Percentiles rank a stretch among this genome's conserved stretches.
phyloP scores from a whole-genome alignment of 1,140 invertebrate genomes.

The Tribolium madens region DNA sequence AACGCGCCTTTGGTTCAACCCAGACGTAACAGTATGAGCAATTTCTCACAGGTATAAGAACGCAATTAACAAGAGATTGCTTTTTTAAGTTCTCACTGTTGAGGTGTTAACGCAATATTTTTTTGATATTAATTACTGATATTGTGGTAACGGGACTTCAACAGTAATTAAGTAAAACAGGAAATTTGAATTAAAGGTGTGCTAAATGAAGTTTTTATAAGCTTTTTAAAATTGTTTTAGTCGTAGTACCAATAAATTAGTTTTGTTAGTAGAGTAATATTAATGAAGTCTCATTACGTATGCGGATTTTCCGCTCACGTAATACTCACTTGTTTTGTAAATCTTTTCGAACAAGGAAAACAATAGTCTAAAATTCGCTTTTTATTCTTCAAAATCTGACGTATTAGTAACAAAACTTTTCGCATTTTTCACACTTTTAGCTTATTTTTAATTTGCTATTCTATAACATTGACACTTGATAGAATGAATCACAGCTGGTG shows the following conservation, averaged over 20 bases:
- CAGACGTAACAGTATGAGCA: slow-evolving; percentile 66
- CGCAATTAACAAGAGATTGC: neutral
- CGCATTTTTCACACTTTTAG: too few relatives aligned
- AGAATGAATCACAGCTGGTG: too few relatives aligned
- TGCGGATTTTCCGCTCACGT: neutral
- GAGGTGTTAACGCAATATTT: neutral
- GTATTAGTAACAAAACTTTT: too few relatives aligned
- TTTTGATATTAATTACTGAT: neutral
- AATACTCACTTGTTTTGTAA: neutral
- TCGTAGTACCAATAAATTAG: neutral
- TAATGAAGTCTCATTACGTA: neutral
- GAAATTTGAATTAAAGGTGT: neutral
- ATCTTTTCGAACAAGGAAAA: neutral
- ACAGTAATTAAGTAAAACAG: neutral
- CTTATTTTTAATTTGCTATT: too few relatives aligned
- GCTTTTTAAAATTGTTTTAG: too few relatives aligned
- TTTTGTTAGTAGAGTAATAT: neutral
- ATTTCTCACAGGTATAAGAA: slow-evolving; percentile 59
- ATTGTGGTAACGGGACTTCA: neutral
- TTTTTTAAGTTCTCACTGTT: neutral
- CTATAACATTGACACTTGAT: too few relatives aligned
- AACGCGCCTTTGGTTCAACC: slow-evolving; percentile 62
- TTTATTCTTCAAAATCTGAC: too few relatives aligned
- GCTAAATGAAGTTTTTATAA: neutral
- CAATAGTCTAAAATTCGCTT: neutral